Evolutionary conservation across 2,113 vertebrate genomes (phyloP), one percentile per base, ranked within the genome.

Genomic region (Poecilia latipinna): DNA sequence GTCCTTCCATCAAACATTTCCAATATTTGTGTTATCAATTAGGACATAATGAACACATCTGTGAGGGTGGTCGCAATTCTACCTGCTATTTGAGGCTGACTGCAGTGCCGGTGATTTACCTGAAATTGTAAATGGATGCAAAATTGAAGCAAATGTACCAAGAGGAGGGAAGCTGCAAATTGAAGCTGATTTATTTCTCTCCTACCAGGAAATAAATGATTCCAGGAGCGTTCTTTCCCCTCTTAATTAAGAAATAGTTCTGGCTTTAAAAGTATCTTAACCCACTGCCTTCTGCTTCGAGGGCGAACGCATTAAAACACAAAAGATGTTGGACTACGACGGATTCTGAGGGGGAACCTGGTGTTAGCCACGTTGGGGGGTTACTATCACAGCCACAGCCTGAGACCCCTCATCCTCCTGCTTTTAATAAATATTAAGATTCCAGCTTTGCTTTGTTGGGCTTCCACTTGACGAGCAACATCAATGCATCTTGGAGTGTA

Each of bases 391-490:
- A 61, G 72, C 60, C 61, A 65, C n/a, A 51, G 68, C 60, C 61
- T 26, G 12, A 39, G 70, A 75, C 44, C 12, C 42, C 32, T 79
- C 54, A 70, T 77, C 71, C 73, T 13, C 7, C 13, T 32, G 44
- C 74, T 69, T 48, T 75, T 80, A 81, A 79, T 87, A 86, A 86
- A 87, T 79, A 74, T 83, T 75, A 86, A 37, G 80, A 78, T 86
- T 87, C 83, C 79, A 70, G 65, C 78, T 65, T 70, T 42, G 68
- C 74, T 68, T 85, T 80, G 66, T 32, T 13, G 61, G 71, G 82
- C 80, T 87, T 77, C 87, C 72, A 78, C 78, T 79, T 78, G 88
- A 85, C 75, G 3, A 61, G 79, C 71, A 74, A 74, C 77, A 88
- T 82, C 83, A 73, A 79, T 79, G 74, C 83, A 78, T 85, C 81